Evolutionary conservation across 2,888 invertebrate genomes (phyloP), one percentile per base, ranked within the genome.

Genomic region (Ophion obscuratus): DNA sequence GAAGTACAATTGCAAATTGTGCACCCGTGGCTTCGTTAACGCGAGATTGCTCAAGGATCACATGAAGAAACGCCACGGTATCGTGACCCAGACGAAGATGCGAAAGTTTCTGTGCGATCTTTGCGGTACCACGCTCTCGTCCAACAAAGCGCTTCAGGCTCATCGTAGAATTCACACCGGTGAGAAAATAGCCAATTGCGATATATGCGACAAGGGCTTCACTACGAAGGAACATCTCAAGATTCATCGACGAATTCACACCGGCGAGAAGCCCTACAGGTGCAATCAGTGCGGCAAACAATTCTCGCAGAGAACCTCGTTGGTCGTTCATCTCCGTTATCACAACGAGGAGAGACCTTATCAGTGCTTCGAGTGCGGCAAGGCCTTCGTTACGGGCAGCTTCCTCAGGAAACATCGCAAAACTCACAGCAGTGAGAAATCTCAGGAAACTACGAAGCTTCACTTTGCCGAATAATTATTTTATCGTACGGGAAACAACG

Each of bases 331-430:
- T 84, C 86, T 92, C 44, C 88, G 93, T 7, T 93, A 92, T 76
- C 93, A 93, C 81, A 92, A 91, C 40, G 93, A 92, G 7, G 90
- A 92, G 36, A 88, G 92, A 47, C 93, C 92, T n/a, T 93, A 92
- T 82, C 89, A 87, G 57, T 93, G 93, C 61, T 44, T 83, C 17
- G 86, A 89, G 6, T 93, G 93, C 77, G 90, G 88, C 5, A 92
- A 92, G 66, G 90, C 90, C 9, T 94, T 93, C 81, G 91, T 93
- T 20, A 92, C 93, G 0, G 89, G 90, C 0, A 91, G 89, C 2
- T 89, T 92, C 47, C 86, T 94, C 9, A 92, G 90, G 73, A 90
- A 88, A n/a, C 94, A 94, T 85, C 87, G 81, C 14, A 91, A 90
- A 77, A 86, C 87, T 6, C 93, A 93, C 75, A 74, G 59, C 24